These are phyloP conservation scores for Parapristionchus giblindavisi DNA, from an alignment of 2,888 invertebrate species.

Conservation along the genomic window DNA sequence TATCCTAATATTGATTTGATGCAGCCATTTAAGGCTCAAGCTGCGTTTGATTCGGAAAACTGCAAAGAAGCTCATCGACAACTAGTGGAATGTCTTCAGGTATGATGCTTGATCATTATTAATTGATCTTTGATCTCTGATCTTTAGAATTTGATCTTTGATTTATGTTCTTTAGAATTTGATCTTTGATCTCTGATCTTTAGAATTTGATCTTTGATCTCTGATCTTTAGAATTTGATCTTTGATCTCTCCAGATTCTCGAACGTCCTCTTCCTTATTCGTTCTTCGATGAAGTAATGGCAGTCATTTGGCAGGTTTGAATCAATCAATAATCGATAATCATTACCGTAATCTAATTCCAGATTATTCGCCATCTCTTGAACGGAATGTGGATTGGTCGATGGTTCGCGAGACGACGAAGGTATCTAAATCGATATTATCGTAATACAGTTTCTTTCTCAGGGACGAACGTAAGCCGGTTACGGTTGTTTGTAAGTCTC, in stretches of 20 bases:
- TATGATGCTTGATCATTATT: constrained; percentile 24
- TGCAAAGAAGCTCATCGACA: constrained; percentile 64
- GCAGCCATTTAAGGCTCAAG: constrained; percentile 18
- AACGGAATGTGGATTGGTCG: constrained; percentile 68
- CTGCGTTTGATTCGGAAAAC: constrained; percentile 52
- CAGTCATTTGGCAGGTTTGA: constrained; percentile 53
- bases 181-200: neutral
- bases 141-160: neutral
- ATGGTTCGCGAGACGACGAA: constrained; percentile 54
- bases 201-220: constrained; percentile 6
- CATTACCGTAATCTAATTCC: neutral
- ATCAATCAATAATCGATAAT: neutral
- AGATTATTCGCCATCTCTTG: constrained; percentile 61
- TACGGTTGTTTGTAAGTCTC: constrained; percentile 62
- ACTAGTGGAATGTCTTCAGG: constrained; percentile 61
- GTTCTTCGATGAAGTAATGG: constrained; percentile 60
- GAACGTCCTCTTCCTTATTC: constrained; percentile 61
- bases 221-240: neutral
- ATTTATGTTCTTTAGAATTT: too few relatives aligned
- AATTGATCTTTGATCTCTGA: constrained; percentile 14
- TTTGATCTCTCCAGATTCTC: constrained; percentile 46
- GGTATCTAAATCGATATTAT: constrained; percentile 23
- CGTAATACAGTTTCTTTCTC: constrained; percentile 1
- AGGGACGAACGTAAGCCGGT: constrained; percentile 52
- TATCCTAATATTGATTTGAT: too few relatives aligned